phyloP scores from a whole-genome alignment of 2,888 invertebrate genomes.

The Lydus trimaculatus region DNA sequence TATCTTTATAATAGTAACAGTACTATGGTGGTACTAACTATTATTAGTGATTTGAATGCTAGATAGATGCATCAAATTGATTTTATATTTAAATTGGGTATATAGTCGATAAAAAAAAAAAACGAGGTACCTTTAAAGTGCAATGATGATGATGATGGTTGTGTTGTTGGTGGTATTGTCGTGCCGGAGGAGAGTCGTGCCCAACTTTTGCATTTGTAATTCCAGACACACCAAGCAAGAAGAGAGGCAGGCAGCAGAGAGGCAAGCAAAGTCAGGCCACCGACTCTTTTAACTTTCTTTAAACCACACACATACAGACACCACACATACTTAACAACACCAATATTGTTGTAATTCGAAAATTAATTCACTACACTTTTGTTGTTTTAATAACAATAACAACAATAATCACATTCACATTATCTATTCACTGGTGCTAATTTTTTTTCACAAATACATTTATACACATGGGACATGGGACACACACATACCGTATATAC shows the following conservation, averaged over 20 bases:
- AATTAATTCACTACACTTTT: constrained; percentile 7
- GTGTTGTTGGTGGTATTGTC: constrained; percentile 17
- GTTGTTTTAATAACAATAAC: constrained; percentile 12
- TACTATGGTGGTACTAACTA: background rate
- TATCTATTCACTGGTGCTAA: background rate
- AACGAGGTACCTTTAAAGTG: constrained; percentile 43
- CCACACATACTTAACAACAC: no score
- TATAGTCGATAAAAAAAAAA: background rate
- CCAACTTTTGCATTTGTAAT: constrained; percentile 46
- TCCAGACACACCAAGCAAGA: constrained; percentile 17
- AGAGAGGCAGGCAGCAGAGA: constrained; percentile 2
- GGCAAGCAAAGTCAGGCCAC: constrained; percentile 19
- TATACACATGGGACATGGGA: background rate
- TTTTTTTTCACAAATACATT: background rate
- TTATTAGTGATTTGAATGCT: constrained; percentile 8
- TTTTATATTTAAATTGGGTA: constrained; percentile 3
- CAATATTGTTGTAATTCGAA: background rate
- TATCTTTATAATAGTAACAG: background rate
- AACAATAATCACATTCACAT: constrained; percentile 11
- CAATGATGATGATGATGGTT: constrained; percentile 20
- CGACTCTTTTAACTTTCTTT: constrained; percentile 10
- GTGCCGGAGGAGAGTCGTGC: constrained; percentile 43
- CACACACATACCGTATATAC: background rate
- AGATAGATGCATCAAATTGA: constrained; percentile 1
- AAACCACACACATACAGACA: background rate